phyloP scores from a whole-genome alignment of 1,140 invertebrate genomes.

The Alviniconcha marisindica region DNA sequence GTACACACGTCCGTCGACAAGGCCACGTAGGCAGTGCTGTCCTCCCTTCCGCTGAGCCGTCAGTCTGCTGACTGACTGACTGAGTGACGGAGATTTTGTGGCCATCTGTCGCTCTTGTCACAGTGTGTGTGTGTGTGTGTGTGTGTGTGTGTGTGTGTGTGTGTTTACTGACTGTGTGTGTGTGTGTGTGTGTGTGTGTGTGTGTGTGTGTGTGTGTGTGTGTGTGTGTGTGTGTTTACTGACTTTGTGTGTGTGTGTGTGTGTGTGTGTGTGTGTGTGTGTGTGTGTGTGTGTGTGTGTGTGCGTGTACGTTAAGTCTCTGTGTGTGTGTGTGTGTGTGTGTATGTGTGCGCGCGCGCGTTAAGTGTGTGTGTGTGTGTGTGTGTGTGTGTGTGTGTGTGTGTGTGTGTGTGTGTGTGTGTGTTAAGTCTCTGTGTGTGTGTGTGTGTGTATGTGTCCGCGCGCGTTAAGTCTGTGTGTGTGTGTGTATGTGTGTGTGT shows the following conservation, averaged over 20 bases:
- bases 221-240: neutral
- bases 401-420: too few species aligned
- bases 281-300: neutral
- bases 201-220: slow-evolving; percentile 14
- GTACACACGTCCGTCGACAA: too few species aligned
- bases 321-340: neutral
- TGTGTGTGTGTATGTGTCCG: too few species aligned
- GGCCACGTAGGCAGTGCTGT: too few species aligned
- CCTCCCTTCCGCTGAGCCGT: too few species aligned
- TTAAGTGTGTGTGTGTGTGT: neutral
- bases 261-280: neutral
- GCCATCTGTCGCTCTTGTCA: too few species aligned
- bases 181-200: slow-evolving; percentile 22
- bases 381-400: too few species aligned
- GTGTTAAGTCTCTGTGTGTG: too few species aligned
- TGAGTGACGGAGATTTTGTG: too few species aligned
- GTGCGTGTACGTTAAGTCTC: neutral
- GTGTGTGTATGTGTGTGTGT: too few species aligned
- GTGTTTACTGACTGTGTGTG: neutral
- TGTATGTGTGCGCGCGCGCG: neutral
- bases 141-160: slow-evolving; percentile 5
- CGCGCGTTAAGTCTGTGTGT: too few species aligned
- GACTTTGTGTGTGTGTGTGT: neutral
- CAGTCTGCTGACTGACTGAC: too few species aligned
- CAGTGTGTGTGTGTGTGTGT: neutral